Evolutionary conservation across 92 coral and sea anemone species (phyloP), one percentile per base, ranked within the genome.

Genomic region (Parazoanthus swiftii): DNA sequence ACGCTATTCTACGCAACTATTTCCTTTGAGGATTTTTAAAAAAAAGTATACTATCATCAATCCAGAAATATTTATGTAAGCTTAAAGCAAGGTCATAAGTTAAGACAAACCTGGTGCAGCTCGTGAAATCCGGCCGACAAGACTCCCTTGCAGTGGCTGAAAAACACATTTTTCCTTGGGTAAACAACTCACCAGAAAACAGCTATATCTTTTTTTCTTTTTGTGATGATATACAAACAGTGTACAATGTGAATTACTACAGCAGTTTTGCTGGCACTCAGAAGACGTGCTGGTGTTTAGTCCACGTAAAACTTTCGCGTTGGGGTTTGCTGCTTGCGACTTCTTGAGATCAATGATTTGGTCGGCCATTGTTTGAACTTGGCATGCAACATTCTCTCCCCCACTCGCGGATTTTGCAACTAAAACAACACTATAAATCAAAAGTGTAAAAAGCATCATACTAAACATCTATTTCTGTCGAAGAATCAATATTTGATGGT

Each of bases 221-320:
- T 33, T 72, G 6, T 84, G 79, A 71, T 84, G 78, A 84, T 84
- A 84, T 11, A 84, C 87, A 71, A 68, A 84, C 29, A 84, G 29
- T 15, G 87, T 84, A 84, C 87, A 84, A 10, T 84, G 65, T 26
- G 87, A 46, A 46, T 44, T 84, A 48, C 66, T 44, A 33, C 87
- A 84, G 66, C 87, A 84, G n/a, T 46, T 51, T 72, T 71, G 20
- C 21, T 42, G 87, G 87, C 87, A 84, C 21, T 84, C 87, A 29
- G 63, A 25, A 20, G 87, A 48, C 16, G 63, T 84, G 26, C 44
- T 70, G 39, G 66, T 68, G 77, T 84, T 71, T 26, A 84, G 66
- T 25, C 87, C 87, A 29, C 78, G 67, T 7, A 84, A 46, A 70
- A 84, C 67, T 20, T 46, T 84, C 15, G 87, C 65, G 7, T 18